A percentile compares a stretch with the other conserved stretches of the same genome.
phyloP scores from a whole-genome alignment of 64 coral and sea anemone genomes.

The Pachyseris speciosa region DNA sequence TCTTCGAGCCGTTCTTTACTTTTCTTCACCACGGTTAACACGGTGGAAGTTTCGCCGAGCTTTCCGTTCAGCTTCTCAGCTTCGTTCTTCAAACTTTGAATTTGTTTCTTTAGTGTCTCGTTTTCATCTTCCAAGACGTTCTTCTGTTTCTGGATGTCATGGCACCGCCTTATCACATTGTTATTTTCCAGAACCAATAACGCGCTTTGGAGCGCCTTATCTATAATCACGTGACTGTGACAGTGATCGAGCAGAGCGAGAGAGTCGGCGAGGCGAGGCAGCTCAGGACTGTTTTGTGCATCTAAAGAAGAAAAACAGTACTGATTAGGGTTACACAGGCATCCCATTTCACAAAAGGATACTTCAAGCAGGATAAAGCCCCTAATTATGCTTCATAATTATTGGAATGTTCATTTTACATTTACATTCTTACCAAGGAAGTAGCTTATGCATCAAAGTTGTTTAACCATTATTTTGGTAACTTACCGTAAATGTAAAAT shows the following conservation, averaged over 20 bases:
- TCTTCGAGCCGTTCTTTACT: conserved; percentile 71
- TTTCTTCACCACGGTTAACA: conserved; percentile 41
- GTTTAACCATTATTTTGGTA: no score
- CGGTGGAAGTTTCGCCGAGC: conserved; percentile 39
- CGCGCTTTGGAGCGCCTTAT: conserved; percentile 84
- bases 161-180: conserved; percentile 4
- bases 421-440: no score
- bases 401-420: no score
- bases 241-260: conserved; percentile 68
- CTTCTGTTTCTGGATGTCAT: conserved; percentile 57
- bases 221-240: conserved; percentile 81
- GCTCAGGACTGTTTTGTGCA: not conserved
- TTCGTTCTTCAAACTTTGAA: conserved; percentile 42
- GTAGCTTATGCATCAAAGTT: no score
- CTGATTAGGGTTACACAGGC: not conserved
- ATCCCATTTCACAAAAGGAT: not conserved
- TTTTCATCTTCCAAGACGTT: conserved; percentile 56
- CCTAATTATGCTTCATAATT: no score
- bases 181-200: conserved; percentile 83
- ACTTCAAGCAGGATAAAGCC: not conserved
- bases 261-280: not conserved
- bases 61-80: conserved; percentile 51
- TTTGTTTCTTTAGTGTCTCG: conserved; percentile 50
- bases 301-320: not conserved
- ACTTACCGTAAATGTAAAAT: no score